Evolutionary conservation across 2,797 vertebrate species (phyloP).

Genomic region (Synanceia verrucosa): DNA sequence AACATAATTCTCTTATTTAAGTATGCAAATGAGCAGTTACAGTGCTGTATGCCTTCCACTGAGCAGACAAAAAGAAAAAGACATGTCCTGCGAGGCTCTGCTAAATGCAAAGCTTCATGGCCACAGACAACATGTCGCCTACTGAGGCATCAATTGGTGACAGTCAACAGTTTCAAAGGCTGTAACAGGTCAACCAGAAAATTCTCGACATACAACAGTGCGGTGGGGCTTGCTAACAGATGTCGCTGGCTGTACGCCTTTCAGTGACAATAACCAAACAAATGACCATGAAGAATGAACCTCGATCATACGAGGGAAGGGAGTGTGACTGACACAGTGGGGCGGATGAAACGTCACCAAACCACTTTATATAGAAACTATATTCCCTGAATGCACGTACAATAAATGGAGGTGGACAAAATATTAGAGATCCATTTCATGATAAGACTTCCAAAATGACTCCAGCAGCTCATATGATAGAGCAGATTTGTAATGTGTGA

Average conservation of each 20-base stretch:
- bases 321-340: background rate
- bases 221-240: slow-evolving; percentile 2
- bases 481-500: no score
- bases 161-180: slow-evolving; percentile 7
- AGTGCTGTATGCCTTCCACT: background rate
- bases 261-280: slow-evolving; percentile 23
- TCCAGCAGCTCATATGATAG: background rate
- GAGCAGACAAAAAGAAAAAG: background rate
- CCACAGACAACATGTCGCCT: background rate
- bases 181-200: slow-evolving; percentile 31
- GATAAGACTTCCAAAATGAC: background rate
- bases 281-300: slow-evolving; percentile 19
- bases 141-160: slow-evolving; percentile 13
- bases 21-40: background rate
- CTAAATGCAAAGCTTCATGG: background rate
- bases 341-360: background rate
- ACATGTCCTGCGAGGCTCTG: background rate
- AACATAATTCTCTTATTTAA: background rate
- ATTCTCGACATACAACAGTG: background rate
- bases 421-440: background rate
- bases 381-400: background rate
- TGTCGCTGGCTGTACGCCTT: slow-evolving; percentile 9
- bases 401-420: background rate
- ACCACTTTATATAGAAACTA: background rate
- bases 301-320: background rate